Evolutionary conservation across 2,888 invertebrate genomes (phyloP).

Genomic region (Drosophila lacicola): DNA sequence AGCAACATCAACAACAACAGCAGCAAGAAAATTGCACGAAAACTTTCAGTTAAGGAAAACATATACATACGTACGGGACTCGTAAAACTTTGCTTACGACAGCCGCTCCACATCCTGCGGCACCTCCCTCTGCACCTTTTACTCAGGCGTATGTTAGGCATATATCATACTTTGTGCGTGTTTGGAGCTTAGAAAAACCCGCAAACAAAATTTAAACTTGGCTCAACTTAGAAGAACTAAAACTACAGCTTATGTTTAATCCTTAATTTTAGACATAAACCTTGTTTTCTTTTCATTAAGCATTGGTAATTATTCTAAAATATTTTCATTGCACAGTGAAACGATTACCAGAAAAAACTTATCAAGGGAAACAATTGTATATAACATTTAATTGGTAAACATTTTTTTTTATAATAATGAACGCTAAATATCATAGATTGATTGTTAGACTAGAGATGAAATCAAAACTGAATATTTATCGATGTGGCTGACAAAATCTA

Average conservation of each 20-base stretch:
- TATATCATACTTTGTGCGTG: conserved; percentile 20
- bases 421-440: too few relatives aligned
- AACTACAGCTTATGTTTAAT: background rate
- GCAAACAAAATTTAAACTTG: conserved; percentile 13
- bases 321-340: too few relatives aligned
- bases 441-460: too few relatives aligned
- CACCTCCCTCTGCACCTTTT: background rate
- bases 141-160: conserved; percentile 8
- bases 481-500: too few relatives aligned
- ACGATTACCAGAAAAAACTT: too few relatives aligned
- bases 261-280: conserved; percentile 1
- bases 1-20: conserved; percentile 18
- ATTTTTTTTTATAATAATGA: too few relatives aligned
- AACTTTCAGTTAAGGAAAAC: conserved; percentile 65
- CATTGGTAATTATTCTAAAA: too few relatives aligned
- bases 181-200: conserved; percentile 3
- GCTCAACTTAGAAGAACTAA: background rate
- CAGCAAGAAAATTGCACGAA: conserved; percentile 40
- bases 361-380: too few relatives aligned
- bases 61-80: conserved; percentile 36
- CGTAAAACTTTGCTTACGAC: conserved; percentile 54
- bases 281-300: too few relatives aligned
- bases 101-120: conserved; percentile 11
- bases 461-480: too few relatives aligned
- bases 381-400: too few relatives aligned